Base-by-base conservation (phyloP, 2,888 invertebrate species). In the Drosophila rubida region DNA sequence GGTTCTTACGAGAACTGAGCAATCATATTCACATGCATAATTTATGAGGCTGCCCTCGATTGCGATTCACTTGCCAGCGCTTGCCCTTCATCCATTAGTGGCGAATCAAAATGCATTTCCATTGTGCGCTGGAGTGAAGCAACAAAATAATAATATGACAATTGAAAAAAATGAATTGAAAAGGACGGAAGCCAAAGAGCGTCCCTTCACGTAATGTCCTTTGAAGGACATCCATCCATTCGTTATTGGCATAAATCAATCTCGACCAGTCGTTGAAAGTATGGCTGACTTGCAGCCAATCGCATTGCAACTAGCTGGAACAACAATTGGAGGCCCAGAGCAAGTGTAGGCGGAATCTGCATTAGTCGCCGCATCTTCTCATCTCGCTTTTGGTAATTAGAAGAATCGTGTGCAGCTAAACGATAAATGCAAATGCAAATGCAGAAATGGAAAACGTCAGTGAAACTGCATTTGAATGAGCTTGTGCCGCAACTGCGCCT, bases 221-320 rank as follows among this genome's bases (percentile, higher is more conserved):
- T 22, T 19, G 46, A 58, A 57, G 49, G 50, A 39, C 35, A 41
- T 35, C 13, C 35, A 41, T 35, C 13, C 55, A 11, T 44, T 27
- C n/a, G 32, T 41, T 54, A 39, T 68, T 63, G 66, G 37, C 65
- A 75, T 71, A 75, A 85, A 86, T 86, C 84, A 86, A 81, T 75
- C 70, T 30, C 14, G 11, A n/a, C 4, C 32, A 4, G 11, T 23
- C 6, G 35, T 22, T 22, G 14, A 35, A 25, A 25, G 7, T 55
- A 27, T 16, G 30, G 27, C 19, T 30, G 27, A 35, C 66, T 44
- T 51, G 9, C 27, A 48, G 7, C 23, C n/a, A 30, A 55, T n/a
- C 32, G 46, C 39, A 2, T 6, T 27, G 6, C 8, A 23, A n/a
- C n/a, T n/a, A 37, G 25, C 19, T 59, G 9, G 30, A 39, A 37